Evolutionary conservation across 1,140 invertebrate genomes (phyloP).

Genomic region (Drosophila pruinosa): DNA sequence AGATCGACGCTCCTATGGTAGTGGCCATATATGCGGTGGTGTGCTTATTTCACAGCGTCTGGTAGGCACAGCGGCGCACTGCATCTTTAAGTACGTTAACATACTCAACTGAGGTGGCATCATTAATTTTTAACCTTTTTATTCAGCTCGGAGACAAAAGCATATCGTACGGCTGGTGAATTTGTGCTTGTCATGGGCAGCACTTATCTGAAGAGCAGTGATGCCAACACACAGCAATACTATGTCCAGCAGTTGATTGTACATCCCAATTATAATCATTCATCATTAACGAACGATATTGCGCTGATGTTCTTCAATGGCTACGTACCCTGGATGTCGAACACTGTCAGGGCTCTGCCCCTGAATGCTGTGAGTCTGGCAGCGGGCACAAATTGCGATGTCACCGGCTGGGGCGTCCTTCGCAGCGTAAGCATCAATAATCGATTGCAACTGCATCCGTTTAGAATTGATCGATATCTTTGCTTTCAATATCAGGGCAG

Average conservation of each 20-base stretch:
- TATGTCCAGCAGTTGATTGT: conserved; percentile 53
- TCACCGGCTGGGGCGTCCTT: conserved; percentile 64
- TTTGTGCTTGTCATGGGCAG: conserved; percentile 65
- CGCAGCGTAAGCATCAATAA: conserved; percentile 19
- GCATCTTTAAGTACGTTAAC: conserved; percentile 72
- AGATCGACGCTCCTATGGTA: conserved; percentile 45
- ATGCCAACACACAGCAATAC: conserved; percentile 40
- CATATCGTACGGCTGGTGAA: conserved; percentile 49
- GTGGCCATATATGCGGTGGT: conserved; percentile 85
- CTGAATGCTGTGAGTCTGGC: not conserved
- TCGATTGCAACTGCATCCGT: not conserved
- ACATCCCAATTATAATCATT: conserved; percentile 34
- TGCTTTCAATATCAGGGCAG: conserved; percentile 10
- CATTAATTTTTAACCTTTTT: too few relatives aligned
- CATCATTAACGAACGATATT: conserved; percentile 51
- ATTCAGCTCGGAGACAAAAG: not conserved
- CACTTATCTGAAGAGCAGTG: conserved; percentile 16
- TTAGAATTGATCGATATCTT: not conserved
- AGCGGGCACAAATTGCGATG: conserved; percentile 28
- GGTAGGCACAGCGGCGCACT: conserved; percentile 88
- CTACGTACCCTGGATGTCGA: conserved; percentile 47
- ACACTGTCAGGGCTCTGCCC: conserved; percentile 27
- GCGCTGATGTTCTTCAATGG: conserved; percentile 65
- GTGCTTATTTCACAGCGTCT: conserved; percentile 84
- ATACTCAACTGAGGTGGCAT: too few relatives aligned